Evolutionary conservation across 2,797 vertebrate genomes (phyloP).

Genomic region (Aldrovandia affinis): DNA sequence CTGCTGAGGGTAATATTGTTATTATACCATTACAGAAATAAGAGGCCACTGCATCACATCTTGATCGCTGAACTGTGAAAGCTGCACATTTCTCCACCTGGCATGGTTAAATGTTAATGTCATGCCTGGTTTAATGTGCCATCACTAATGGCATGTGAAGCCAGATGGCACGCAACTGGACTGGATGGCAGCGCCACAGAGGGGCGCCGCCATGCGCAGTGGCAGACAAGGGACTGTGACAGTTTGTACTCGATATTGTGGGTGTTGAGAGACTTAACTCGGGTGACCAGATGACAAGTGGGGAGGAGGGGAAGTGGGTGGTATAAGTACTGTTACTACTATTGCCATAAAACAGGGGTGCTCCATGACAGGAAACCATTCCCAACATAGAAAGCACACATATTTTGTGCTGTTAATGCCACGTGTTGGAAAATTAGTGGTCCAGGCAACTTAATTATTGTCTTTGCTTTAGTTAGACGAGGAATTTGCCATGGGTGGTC

Average conservation of each 20-base stretch:
- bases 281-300: no score
- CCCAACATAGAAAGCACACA: no score
- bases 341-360: no score
- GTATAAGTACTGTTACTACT: no score
- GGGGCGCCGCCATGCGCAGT: not conserved
- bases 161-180: conserved; percentile 51
- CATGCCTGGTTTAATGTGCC: conserved; percentile 50
- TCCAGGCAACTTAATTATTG: no score
- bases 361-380: no score
- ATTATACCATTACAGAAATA: conserved; percentile 29
- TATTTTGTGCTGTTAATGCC: no score
- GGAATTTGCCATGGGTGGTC: no score
- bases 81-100: conserved; percentile 45
- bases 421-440: no score
- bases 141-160: conserved; percentile 52
- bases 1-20: not conserved
- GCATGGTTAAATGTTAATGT: conserved; percentile 42
- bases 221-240: not conserved
- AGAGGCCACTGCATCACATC: conserved; percentile 26
- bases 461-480: no score
- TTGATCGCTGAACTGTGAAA: conserved; percentile 39
- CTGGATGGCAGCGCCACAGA: not conserved
- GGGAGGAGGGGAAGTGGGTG: no score
- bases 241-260: not conserved
- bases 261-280: not conserved